A percentile compares a stretch with the other conserved stretches of the same genome.
These are phyloP conservation scores for Choristoneura fumiferana DNA, from an alignment of 1,140 invertebrate genomes.

Conservation along the genomic window DNA sequence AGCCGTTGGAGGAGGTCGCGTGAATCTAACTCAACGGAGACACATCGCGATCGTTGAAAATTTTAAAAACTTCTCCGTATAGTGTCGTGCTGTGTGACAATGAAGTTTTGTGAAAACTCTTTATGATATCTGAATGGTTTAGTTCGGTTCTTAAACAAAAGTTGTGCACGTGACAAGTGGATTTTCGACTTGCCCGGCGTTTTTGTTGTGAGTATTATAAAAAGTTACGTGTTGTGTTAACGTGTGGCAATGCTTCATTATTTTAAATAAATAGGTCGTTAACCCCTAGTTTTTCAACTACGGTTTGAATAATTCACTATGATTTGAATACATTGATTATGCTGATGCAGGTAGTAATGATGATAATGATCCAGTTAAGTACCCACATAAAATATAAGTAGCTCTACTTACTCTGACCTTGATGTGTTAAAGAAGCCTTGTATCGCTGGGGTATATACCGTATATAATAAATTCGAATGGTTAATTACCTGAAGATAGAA, in stretches of 20 bases:
- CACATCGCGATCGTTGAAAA: constrained; percentile 9
- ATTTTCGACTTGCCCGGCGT: constrained; percentile 1
- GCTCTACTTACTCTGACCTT: background rate
- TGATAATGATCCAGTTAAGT: background rate
- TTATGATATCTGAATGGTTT: constrained; percentile 3
- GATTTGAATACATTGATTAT: background rate
- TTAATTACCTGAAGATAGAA: too few relatives aligned
- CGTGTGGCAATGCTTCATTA: background rate
- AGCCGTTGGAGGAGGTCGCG: background rate
- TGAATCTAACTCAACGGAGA: background rate
- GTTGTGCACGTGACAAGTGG: constrained; percentile 4
- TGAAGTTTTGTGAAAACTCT: background rate
- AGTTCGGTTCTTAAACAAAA: background rate
- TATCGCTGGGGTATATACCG: too few relatives aligned
- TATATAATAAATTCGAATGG: too few relatives aligned
- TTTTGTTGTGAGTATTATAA: constrained; percentile 17
- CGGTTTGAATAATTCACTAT: background rate
- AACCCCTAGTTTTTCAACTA: background rate
- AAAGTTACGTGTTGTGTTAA: constrained; percentile 1
- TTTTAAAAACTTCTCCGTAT: constrained; percentile 1
- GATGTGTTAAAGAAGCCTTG: too few relatives aligned
- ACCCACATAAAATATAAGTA: background rate
- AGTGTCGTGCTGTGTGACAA: constrained; percentile 4
- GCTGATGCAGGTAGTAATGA: background rate
- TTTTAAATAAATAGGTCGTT: background rate